phyloP scores from a whole-genome alignment of 2,797 vertebrate species.

The Oreochromis grahami region DNA sequence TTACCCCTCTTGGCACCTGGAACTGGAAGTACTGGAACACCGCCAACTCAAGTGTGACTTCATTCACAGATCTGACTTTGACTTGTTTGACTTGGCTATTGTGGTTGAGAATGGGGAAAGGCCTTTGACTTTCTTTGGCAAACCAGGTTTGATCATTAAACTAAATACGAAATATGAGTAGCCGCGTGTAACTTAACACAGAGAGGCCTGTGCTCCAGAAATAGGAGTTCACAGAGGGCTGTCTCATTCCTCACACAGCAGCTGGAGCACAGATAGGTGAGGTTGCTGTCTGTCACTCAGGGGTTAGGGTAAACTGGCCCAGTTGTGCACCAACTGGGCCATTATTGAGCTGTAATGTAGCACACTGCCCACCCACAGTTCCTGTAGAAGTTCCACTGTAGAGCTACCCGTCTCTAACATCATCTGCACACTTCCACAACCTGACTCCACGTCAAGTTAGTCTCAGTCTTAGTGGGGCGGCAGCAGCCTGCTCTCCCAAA shows the following conservation, averaged over 20 bases:
- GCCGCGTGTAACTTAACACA: background rate
- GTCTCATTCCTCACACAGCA: background rate
- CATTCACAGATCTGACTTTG: background rate
- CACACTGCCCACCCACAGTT: background rate
- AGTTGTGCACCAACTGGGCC: background rate
- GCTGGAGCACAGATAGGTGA: background rate
- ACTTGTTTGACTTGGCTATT: background rate
- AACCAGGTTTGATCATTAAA: background rate
- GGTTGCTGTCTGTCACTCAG: background rate
- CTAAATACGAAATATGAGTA: background rate
- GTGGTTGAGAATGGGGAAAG: background rate
- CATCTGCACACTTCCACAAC: background rate
- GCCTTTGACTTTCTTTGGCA: background rate
- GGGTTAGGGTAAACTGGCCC: background rate
- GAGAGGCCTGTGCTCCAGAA: background rate
- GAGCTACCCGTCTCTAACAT: background rate
- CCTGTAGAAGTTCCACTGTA: background rate
- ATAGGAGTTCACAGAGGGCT: background rate
- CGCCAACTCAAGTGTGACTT: background rate
- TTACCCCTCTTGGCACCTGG: background rate
- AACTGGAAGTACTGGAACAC: background rate
- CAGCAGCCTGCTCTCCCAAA: conserved; percentile 15
- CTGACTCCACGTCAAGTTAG: conserved; percentile 13
- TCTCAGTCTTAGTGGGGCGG: conserved; percentile 6
- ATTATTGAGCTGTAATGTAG: background rate